Evolutionary conservation across 2,113 vertebrate genomes (phyloP).

Genomic region (Myotis yumanensis): DNA sequence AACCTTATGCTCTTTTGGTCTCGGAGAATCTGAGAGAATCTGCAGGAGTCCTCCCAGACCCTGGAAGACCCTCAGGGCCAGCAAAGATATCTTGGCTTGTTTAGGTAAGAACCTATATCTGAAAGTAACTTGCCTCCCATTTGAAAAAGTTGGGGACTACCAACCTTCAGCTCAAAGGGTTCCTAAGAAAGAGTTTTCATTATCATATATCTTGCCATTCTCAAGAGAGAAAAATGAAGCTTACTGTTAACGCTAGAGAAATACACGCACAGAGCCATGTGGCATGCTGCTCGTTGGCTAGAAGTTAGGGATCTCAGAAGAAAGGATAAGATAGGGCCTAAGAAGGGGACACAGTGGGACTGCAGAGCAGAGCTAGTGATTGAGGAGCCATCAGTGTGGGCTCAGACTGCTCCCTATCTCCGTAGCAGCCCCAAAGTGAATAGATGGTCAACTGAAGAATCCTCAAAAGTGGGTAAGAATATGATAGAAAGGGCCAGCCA

Average conservation of each 20-base stretch:
- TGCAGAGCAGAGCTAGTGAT: not conserved
- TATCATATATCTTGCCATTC: not conserved
- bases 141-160: not conserved
- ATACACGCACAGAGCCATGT: not conserved
- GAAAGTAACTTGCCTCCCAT: not conserved
- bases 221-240: not conserved
- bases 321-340: not conserved
- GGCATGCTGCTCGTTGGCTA: not conserved
- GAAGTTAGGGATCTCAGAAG: not conserved
- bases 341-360: not conserved
- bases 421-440: not conserved
- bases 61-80: not conserved
- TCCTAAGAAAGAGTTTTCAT: not conserved
- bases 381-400: not conserved
- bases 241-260: not conserved
- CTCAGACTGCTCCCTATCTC: not conserved
- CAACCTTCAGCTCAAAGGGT: not conserved
- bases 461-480: not conserved
- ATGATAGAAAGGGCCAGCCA: not conserved
- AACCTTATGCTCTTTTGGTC: not conserved
- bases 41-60: not conserved
- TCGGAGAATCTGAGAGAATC: not conserved
- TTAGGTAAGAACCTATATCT: not conserved
- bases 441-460: not conserved
- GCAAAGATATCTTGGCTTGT: not conserved